These are phyloP conservation scores for Mormyrus proboscirostris DNA, from an alignment of 2,797 vertebrate species.

Conservation along the genomic window DNA sequence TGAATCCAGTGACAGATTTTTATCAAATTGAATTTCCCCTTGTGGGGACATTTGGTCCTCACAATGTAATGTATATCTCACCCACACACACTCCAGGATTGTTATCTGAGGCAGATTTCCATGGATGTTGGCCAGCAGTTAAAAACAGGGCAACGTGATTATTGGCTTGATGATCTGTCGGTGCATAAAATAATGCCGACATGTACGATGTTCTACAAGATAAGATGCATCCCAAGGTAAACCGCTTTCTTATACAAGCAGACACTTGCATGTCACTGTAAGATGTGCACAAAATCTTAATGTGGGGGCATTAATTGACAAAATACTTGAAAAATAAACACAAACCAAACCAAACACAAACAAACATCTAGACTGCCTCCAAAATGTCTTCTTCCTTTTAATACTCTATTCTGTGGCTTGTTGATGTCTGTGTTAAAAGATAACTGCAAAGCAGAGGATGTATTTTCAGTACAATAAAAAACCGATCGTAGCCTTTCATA, in stretches of 20 bases:
- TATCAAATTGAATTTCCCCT: not conserved
- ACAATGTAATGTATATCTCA: not conserved
- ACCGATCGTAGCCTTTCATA: conserved; percentile 21
- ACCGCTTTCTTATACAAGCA: not conserved
- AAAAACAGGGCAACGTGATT: not conserved
- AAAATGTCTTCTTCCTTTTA: not conserved
- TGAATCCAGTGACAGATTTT: not conserved
- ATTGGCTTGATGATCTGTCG: not conserved
- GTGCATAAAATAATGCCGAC: not conserved
- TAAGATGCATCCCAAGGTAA: not conserved
- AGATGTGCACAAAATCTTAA: not conserved
- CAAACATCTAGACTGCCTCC: not conserved
- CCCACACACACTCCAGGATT: not conserved
- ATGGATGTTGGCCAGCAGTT: not conserved
- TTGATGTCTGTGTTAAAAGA: conserved; percentile 3
- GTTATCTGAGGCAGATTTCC: not conserved
- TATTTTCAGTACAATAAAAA: conserved; percentile 26
- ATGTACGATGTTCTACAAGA: not conserved
- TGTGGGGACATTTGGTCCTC: not conserved
- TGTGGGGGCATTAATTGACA: not conserved
- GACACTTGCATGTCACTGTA: not conserved
- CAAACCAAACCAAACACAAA: conserved; percentile 17
- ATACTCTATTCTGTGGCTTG: not conserved
- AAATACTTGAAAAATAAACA: not conserved
- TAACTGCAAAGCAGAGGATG: conserved; percentile 9